These are phyloP conservation scores for Amblyopsis hoosieri DNA, from an alignment of 2,797 vertebrate genomes.

Conservation along the genomic window DNA sequence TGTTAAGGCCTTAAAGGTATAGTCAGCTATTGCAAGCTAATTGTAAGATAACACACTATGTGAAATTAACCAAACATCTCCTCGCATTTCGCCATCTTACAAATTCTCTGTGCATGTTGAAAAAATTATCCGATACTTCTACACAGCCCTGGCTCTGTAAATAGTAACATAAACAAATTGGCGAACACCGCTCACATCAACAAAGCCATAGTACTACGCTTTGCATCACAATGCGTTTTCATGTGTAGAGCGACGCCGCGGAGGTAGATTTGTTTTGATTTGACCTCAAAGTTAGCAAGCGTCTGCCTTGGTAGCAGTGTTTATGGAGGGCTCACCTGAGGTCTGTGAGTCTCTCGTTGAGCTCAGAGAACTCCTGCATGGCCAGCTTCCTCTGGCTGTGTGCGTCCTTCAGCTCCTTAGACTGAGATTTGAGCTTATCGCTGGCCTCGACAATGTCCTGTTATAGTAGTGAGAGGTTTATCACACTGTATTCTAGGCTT, in stretches of 20 bases:
- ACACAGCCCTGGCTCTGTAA: too few species aligned
- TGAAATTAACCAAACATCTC: too few species aligned
- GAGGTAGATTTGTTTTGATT: neutral
- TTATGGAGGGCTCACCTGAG: conserved; percentile 78
- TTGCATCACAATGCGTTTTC: too few species aligned
- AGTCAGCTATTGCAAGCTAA: neutral
- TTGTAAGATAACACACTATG: too few species aligned
- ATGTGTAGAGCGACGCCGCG: too few species aligned
- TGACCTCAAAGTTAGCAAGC: neutral
- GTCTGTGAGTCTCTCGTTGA: conserved; percentile 93
- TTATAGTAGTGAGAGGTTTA: neutral
- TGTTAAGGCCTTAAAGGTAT: neutral
- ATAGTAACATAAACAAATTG: too few species aligned
- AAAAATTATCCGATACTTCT: too few species aligned
- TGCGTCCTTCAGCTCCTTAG: conserved; percentile 97
- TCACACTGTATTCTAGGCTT: neutral
- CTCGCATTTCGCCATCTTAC: too few species aligned
- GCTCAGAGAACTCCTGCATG: conserved; percentile 96
- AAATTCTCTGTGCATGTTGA: too few species aligned
- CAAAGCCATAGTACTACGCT: too few species aligned
- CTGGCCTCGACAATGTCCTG: conserved; percentile 65
- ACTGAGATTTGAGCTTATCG: conserved; percentile 83
- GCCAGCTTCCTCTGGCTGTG: conserved; percentile 96
- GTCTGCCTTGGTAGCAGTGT: too few species aligned
- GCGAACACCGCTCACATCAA: too few species aligned